Evolutionary conservation across 2,888 invertebrate genomes (phyloP), one percentile per base, ranked within the genome.

Genomic region (Callosobruchus maculatus): DNA sequence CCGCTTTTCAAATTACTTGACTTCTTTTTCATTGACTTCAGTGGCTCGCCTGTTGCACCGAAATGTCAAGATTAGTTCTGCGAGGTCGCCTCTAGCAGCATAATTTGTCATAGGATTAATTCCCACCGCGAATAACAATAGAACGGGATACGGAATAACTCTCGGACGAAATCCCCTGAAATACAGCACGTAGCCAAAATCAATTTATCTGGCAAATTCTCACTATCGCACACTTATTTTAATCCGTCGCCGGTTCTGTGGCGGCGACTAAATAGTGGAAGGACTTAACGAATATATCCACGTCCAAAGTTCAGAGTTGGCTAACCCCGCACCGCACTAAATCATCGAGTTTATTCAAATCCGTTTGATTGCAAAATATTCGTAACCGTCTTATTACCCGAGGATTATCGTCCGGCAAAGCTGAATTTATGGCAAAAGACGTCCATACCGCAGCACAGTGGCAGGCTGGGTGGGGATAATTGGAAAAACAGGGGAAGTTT

Each of bases 321-420:
- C 49, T 49, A 49, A 49, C 49, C 49, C 49, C 74, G 70, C 18
- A 49, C 49, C 3, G 49, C 49, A 49, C 49, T 81, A 80, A 81
- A 81, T 81, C 80, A 79, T 74, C 72, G 73, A 78, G 75, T 80
- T 80, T 78, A 77, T 77, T 73, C 82, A 82, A 49, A 83, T 81
- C 80, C 77, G 78, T 81, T 80, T 80, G 83, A 82, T 82, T 82
- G 82, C 82, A 78, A 81, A 83, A 83, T 82, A 81, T 82, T 80
- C 80, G 75, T 76, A 79, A 79, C 79, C 77, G 80, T 80, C 82
- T 81, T 82, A 82, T 83, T 83, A 83, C 79, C 76, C 74, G 70
- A 75, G 81, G 82, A 83, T 83, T 83, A 83, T 49, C 49, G 76
- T 78, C 79, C 80, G 77, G 79, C 80, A 83, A 83, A 83, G 81